These are phyloP conservation scores for Heliconius hewitsoni DNA, from an alignment of 1,140 invertebrate species.

Conservation along the genomic window DNA sequence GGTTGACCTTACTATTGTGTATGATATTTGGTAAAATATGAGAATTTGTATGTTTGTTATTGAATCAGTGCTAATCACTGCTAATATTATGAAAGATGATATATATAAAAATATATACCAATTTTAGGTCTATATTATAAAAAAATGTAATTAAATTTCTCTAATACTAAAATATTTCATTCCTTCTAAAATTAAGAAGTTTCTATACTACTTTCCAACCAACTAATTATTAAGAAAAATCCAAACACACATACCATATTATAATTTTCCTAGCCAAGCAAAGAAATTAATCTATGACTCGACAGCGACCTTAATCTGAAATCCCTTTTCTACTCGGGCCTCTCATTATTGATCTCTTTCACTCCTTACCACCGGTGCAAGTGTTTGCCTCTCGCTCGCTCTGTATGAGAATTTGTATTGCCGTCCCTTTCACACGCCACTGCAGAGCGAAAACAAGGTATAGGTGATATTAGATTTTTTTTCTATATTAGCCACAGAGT, in stretches of 20 bases:
- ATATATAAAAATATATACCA: too few species aligned
- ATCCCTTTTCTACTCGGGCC: conserved; percentile 81
- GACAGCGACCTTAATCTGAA: conserved; percentile 81
- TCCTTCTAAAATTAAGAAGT: neutral
- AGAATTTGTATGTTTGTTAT: too few species aligned
- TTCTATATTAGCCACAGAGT: conserved; percentile 56
- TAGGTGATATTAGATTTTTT: conserved; percentile 67
- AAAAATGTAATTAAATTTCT: too few species aligned
- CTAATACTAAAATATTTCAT: too few species aligned
- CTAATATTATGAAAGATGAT: too few species aligned
- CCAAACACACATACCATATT: neutral
- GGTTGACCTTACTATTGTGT: too few species aligned
- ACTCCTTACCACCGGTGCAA: conserved; percentile 81
- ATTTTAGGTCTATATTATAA: too few species aligned
- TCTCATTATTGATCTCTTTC: conserved; percentile 82
- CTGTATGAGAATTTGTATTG: conserved; percentile 41
- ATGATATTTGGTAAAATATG: too few species aligned
- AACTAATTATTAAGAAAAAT: neutral
- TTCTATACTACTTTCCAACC: neutral
- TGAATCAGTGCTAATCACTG: too few species aligned
- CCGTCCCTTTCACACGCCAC: conserved; percentile 65
- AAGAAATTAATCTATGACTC: conserved; percentile 62
- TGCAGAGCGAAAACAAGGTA: conserved; percentile 81
- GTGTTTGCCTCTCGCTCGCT: conserved; percentile 55
- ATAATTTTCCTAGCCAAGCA: neutral